These are phyloP conservation scores for Lepas anatifera DNA, from an alignment of 2,888 invertebrate genomes.

Conservation along the genomic window DNA sequence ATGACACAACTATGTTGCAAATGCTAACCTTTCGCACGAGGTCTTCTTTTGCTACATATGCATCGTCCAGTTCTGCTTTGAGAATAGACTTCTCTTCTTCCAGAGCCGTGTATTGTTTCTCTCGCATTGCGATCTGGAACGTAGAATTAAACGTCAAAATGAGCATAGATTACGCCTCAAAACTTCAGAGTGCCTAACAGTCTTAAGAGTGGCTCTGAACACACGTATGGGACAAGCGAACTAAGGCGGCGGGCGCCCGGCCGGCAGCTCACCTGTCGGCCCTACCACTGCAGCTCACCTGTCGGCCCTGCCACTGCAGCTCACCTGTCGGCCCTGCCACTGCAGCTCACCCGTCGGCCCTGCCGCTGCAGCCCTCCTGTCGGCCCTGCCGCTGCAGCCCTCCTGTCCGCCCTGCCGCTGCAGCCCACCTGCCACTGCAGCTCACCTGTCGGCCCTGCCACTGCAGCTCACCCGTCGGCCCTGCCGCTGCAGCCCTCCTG, in stretches of 20 bases:
- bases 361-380: slow-evolving; percentile 29
- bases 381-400: background rate
- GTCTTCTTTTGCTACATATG: slow-evolving; percentile 62
- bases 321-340: too few species aligned
- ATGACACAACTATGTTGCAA: too few species aligned
- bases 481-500: background rate
- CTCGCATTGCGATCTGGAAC: slow-evolving; percentile 36
- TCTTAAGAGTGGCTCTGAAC: too few species aligned
- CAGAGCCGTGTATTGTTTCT: slow-evolving; percentile 64
- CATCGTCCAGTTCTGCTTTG: slow-evolving; percentile 46
- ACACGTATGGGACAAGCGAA: too few species aligned
- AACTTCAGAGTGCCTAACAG: too few species aligned
- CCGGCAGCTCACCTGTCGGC: too few species aligned
- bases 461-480: background rate
- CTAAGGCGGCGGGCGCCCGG: too few species aligned
- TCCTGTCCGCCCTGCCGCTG: background rate
- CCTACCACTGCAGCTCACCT: too few species aligned
- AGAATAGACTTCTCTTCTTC: slow-evolving; percentile 65
- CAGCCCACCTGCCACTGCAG: too few species aligned
- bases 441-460: background rate
- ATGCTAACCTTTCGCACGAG: slow-evolving; percentile 51
- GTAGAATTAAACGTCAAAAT: too few species aligned
- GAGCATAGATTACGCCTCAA: too few species aligned
- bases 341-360: slow-evolving; percentile 40
- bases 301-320: slow-evolving; percentile 39